A percentile compares a stretch with the other conserved stretches of the same genome.
These are phyloP conservation scores for Raja brachyura DNA, from an alignment of 2,113 vertebrate species.

Conservation along the genomic window DNA sequence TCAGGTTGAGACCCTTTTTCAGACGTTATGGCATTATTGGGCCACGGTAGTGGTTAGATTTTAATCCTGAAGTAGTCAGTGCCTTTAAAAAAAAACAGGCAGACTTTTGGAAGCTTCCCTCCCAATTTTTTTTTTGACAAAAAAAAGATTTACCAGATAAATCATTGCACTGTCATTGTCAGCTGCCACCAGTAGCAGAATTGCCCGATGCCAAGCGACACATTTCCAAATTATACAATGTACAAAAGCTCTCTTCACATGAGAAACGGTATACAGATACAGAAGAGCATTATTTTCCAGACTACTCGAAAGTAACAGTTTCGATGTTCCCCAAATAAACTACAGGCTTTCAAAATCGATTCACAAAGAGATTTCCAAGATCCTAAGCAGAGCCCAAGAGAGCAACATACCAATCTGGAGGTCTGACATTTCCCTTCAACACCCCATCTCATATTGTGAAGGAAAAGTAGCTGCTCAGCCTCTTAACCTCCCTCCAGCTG, in stretches of 20 bases:
- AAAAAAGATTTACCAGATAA: neutral
- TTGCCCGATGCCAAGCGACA: neutral
- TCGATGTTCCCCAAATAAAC: neutral
- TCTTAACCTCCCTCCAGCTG: neutral
- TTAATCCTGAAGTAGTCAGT: neutral
- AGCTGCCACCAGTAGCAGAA: neutral
- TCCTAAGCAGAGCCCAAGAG: neutral
- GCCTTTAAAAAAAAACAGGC: neutral
- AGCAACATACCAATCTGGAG: neutral
- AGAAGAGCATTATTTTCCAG: neutral
- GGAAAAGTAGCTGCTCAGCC: neutral
- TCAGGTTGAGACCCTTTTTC: too few relatives aligned
- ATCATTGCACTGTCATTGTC: neutral
- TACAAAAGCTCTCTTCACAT: neutral
- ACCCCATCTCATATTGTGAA: too few relatives aligned
- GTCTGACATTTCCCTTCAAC: neutral
- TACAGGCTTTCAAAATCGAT: neutral
- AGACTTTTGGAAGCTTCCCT: neutral
- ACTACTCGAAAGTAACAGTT: neutral
- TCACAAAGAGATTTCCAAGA: too few relatives aligned
- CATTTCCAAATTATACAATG: neutral
- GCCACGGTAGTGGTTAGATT: neutral
- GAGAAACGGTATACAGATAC: neutral
- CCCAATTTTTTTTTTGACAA: neutral
- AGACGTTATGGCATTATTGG: neutral